Conservation (phyloP, 1,140 invertebrate species). For the Brachionus asplanchnoidis region DNA sequence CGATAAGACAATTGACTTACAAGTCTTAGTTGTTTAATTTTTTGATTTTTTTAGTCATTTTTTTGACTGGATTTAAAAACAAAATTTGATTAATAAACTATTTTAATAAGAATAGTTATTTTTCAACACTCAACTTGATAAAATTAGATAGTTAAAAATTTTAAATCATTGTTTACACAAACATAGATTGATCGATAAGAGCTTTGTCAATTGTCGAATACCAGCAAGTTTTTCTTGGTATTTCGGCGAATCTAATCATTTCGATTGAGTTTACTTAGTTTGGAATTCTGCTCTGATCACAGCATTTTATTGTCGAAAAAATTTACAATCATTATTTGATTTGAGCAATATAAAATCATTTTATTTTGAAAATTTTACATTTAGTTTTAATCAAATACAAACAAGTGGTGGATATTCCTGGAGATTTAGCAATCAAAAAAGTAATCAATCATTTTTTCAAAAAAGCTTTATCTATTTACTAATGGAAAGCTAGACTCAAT, state of each 20-base stretch:
- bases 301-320: background rate
- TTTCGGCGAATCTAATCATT: background rate
- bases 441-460: background rate
- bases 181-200: background rate
- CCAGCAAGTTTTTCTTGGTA: background rate
- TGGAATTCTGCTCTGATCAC: background rate
- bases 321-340: background rate
- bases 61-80: background rate
- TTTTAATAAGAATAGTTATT: background rate
- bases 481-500: background rate
- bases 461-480: background rate
- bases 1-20: conserved; percentile 6
- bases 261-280: background rate
- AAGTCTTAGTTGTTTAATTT: background rate
- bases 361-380: background rate
- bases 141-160: background rate
- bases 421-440: background rate
- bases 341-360: background rate
- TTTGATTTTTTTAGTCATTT: background rate
- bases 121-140: background rate
- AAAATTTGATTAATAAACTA: background rate
- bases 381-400: background rate
- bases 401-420: background rate
- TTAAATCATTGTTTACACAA: background rate
- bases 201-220: background rate